phyloP scores from a whole-genome alignment of 2,888 invertebrate species.

The Lordiphosa andalusiaca region DNA sequence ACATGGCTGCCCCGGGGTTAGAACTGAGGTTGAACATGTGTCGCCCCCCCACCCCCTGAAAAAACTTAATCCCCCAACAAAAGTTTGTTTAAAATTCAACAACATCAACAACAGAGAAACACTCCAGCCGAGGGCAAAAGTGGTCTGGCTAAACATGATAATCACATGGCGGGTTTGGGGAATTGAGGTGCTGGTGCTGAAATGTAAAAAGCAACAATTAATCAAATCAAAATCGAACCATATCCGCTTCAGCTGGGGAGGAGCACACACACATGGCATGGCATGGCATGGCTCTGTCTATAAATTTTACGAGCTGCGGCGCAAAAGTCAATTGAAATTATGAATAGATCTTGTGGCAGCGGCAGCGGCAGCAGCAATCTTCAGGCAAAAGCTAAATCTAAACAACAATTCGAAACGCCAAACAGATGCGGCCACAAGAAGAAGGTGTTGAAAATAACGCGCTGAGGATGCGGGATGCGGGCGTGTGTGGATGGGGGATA shows the following conservation, averaged over 20 bases:
- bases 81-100: slow-evolving; percentile 65
- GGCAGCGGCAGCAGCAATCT: too few relatives aligned
- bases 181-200: slow-evolving; percentile 21
- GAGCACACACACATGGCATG: slow-evolving; percentile 7
- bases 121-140: slow-evolving; percentile 27
- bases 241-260: slow-evolving; percentile 35
- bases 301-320: slow-evolving; percentile 35
- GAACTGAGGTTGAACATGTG: slow-evolving; percentile 51
- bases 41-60: slow-evolving; percentile 58
- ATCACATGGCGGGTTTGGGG: slow-evolving; percentile 39
- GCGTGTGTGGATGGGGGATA: not conserved
- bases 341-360: slow-evolving; percentile 44
- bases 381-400: slow-evolving; percentile 31
- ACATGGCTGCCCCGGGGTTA: not conserved
- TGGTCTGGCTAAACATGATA: slow-evolving; percentile 48
- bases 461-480: slow-evolving; percentile 5
- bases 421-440: slow-evolving; percentile 64
- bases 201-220: slow-evolving; percentile 47
- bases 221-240: slow-evolving; percentile 56
- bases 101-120: slow-evolving; percentile 54
- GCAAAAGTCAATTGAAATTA: slow-evolving; percentile 56
- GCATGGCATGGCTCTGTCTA: slow-evolving; percentile 19
- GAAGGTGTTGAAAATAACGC: slow-evolving; percentile 68
- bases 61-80: slow-evolving; percentile 48
- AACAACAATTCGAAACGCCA: slow-evolving; percentile 52